Percentiles rank a stretch among this genome's conserved stretches.
Conservation (phyloP, 2,113 vertebrate genomes). For the Trachemys scripta region DNA sequence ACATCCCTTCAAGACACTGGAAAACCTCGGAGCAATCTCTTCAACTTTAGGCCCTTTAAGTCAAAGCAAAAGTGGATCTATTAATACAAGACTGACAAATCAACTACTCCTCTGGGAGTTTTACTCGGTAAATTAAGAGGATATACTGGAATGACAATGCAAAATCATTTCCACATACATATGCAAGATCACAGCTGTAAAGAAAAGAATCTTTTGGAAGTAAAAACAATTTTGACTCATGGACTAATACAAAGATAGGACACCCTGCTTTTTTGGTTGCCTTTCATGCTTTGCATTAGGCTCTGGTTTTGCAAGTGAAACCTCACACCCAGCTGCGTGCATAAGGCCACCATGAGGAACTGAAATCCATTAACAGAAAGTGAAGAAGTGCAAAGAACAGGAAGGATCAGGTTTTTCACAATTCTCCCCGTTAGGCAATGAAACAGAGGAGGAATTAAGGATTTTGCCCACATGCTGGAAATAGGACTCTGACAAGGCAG, state of each 20-base stretch:
- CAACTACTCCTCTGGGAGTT: not conserved
- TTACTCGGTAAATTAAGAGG: not conserved
- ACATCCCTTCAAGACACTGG: constrained; percentile 79
- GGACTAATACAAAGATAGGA: not conserved
- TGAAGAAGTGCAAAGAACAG: not conserved
- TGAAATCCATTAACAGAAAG: not conserved
- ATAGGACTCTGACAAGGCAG: not conserved
- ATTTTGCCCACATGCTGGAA: not conserved
- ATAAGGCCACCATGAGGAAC: not conserved
- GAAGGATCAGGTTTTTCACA: not conserved
- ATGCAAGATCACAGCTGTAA: not conserved
- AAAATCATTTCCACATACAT: not conserved
- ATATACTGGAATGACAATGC: not conserved
- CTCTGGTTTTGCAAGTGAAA: not conserved
- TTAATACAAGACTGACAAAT: not conserved
- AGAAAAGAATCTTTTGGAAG: not conserved
- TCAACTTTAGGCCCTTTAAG: constrained; percentile 68
- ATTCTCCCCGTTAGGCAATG: not conserved
- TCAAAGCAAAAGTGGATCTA: constrained; percentile 7
- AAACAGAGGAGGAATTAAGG: not conserved
- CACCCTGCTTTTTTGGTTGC: not conserved
- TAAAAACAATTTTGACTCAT: not conserved
- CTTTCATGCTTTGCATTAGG: not conserved
- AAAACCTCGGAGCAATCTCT: constrained; percentile 81
- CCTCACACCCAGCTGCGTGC: not conserved